Evolutionary conservation across 2,888 invertebrate species (phyloP).

Genomic region (Branchellion lobata): DNA sequence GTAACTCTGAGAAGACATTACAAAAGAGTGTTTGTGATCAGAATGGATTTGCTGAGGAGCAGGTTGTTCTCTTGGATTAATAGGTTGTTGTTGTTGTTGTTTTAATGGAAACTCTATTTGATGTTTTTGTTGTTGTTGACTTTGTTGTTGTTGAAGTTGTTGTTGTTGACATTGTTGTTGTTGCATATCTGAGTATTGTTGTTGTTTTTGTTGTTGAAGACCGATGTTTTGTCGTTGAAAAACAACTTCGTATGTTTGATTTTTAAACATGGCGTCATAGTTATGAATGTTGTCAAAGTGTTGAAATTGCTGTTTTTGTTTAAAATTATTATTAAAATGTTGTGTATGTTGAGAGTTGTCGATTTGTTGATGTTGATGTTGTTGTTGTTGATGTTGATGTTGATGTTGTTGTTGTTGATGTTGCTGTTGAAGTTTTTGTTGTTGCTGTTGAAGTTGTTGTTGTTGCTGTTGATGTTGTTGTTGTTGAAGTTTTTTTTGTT

Average conservation of each 20-base stretch:
- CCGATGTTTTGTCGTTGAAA: not conserved
- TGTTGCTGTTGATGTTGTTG: not conserved
- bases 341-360: not conserved
- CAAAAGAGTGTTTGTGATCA: too few relatives aligned
- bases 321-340: not conserved
- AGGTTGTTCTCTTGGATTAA: too few relatives aligned
- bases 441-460: not conserved
- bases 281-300: too few relatives aligned
- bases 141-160: not conserved
- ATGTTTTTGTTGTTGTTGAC: not conserved
- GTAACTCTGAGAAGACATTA: too few relatives aligned
- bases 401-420: conserved; percentile 6
- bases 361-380: not conserved
- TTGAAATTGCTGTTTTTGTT: not conserved
- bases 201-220: not conserved
- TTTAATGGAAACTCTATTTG: not conserved
- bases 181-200: not conserved
- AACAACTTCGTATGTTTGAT: too few relatives aligned
- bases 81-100: not conserved
- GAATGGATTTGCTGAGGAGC: too few relatives aligned
- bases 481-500: not conserved
- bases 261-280: too few relatives aligned
- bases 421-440: not conserved
- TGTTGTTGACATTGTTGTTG: not conserved
- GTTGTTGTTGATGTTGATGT: not conserved